Evolutionary conservation across 2,797 vertebrate genomes (phyloP).

Genomic region (Bovichtus diacanthus): DNA sequence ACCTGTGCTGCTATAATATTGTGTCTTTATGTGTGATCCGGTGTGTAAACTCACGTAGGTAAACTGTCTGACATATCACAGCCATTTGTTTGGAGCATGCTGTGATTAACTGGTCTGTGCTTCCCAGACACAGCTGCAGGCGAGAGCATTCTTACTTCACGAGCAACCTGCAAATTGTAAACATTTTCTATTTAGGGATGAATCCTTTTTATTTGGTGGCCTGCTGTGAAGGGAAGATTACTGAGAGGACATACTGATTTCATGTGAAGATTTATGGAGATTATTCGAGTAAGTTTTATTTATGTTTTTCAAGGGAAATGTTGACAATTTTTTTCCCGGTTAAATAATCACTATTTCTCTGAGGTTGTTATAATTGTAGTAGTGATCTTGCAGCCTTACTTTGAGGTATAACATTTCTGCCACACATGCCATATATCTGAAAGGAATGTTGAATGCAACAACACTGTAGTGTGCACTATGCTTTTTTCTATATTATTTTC

Average conservation of each 20-base stretch:
- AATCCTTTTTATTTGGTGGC: constrained; percentile 28
- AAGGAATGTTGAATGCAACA: constrained; percentile 9
- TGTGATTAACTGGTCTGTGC: constrained; percentile 52
- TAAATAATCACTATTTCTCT: constrained; percentile 2
- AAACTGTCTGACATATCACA: constrained; percentile 30
- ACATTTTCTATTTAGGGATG: constrained; percentile 28
- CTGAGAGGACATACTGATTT: not conserved
- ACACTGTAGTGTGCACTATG: not conserved
- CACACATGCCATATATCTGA: not conserved
- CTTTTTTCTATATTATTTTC: not conserved
- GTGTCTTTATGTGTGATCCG: constrained; percentile 22
- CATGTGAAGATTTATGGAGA: not conserved
- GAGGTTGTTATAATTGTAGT: not conserved
- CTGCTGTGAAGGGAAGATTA: constrained; percentile 17
- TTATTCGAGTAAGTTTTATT: not conserved
- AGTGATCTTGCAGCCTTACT: not conserved
- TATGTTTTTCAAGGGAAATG: not conserved
- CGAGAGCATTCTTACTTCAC: constrained; percentile 23
- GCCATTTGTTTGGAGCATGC: constrained; percentile 40
- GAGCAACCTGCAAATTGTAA: constrained; percentile 33
- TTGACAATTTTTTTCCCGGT: not conserved
- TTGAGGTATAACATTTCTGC: constrained; percentile 5
- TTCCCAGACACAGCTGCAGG: constrained; percentile 47
- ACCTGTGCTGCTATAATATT: constrained; percentile 8
- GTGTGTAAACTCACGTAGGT: constrained; percentile 6